Evolutionary conservation across 2,797 vertebrate species (phyloP), one percentile per base, ranked within the genome.

Genomic region (Gouania willdenowi): DNA sequence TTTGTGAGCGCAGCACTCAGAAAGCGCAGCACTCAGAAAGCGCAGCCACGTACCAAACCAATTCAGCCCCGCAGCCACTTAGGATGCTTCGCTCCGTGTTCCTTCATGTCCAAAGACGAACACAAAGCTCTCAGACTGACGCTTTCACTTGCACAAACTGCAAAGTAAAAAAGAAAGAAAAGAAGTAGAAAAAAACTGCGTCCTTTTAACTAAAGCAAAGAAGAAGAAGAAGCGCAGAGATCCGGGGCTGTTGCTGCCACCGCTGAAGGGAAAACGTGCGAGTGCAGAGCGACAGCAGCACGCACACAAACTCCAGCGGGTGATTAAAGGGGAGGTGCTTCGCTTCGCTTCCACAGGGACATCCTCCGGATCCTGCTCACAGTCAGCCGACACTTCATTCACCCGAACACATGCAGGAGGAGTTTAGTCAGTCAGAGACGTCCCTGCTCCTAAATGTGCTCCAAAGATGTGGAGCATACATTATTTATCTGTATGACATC

Each of bases 251-350:
- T 59, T 59, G 34, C 56, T 60, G 30, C n/a, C 19, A 31, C 60
- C 53, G 55, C 63, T 56, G 75, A 59, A 22, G 41, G 62, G n/a
- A 55, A 58, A 79, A 66, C 6, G 81, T 46, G 72, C 26, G 65
- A 66, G 61, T 54, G 67, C 28, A 37, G 73, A 71, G 73, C 21
- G 70, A 69, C 60, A 54, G 9, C 46, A 61, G 65, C 64, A 41
- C 46, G 5, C 54, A 39, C 60, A 69, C 46, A 64, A 74, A 78
- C 63, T 79, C 77, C 59, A 19, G 43, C 42, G 57, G 65, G 78
- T 77, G 72, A 50, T 84, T 85, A 83, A 87, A 88, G 88, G 87
- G 85, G 85, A 87, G 85, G 79, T 4, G 69, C 77, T 83, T 70
- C 23, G 1, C 21, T 83, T 70, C 23, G 1, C 21, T 75, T 78